These are phyloP conservation scores for Diabrotica balteata DNA, from an alignment of 2,888 invertebrate genomes.

Conservation along the genomic window DNA sequence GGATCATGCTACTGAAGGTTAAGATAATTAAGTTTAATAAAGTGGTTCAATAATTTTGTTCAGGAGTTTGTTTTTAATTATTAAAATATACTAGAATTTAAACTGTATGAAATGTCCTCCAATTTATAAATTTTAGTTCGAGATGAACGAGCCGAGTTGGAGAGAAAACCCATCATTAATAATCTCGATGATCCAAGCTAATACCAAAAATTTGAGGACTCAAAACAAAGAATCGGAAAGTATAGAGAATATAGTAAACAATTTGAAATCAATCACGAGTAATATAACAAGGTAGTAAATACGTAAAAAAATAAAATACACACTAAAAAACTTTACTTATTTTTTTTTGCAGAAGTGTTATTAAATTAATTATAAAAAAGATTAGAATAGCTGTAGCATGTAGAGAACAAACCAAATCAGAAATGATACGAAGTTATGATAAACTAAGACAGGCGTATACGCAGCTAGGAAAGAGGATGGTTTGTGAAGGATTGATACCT, in stretches of 20 bases:
- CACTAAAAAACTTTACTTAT: neutral
- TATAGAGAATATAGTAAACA: constrained; percentile 62
- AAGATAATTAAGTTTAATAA: too few species aligned
- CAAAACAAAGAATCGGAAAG: constrained; percentile 45
- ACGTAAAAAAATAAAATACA: neutral
- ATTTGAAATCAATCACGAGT: constrained; percentile 64
- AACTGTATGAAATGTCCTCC: neutral
- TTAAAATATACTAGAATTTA: neutral
- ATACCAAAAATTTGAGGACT: constrained; percentile 55
- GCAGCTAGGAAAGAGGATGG: constrained; percentile 66
- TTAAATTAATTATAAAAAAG: constrained; percentile 69
- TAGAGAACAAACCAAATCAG: constrained; percentile 74
- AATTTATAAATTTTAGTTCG: constrained; percentile 64
- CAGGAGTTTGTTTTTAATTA: constrained; percentile 1
- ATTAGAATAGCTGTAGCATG: constrained; percentile 68
- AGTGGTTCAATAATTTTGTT: too few species aligned
- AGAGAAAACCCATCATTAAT: constrained; percentile 67
- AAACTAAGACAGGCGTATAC: constrained; percentile 68
- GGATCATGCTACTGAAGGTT: too few species aligned
- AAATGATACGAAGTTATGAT: constrained; percentile 64
- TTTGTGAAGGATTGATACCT: constrained; percentile 70
- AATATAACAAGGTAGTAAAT: constrained; percentile 58
- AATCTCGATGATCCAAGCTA: constrained; percentile 68
- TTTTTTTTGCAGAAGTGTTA: constrained; percentile 61
- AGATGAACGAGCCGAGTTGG: constrained; percentile 73